These are phyloP conservation scores for Capitulum mitella DNA, from an alignment of 2,888 invertebrate genomes.

Conservation along the genomic window DNA sequence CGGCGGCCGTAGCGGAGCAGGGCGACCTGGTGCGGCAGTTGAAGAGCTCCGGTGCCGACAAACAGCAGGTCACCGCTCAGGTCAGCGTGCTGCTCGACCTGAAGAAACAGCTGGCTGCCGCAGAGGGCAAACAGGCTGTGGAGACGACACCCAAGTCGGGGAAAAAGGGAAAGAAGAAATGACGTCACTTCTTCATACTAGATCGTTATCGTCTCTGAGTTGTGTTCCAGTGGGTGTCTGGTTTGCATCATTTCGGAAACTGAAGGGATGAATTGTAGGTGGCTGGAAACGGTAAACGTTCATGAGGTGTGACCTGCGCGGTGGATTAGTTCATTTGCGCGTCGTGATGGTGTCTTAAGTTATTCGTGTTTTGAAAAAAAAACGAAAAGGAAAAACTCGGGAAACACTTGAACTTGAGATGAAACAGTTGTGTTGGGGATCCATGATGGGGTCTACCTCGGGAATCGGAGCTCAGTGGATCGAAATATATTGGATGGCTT, in stretches of 20 bases:
- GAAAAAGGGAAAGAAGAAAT: slow-evolving; percentile 34
- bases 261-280: background rate
- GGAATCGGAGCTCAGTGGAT: too few species aligned
- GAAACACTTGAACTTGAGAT: too few species aligned
- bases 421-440: too few species aligned
- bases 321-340: background rate
- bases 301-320: background rate
- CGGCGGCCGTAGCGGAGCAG: slow-evolving; percentile 42
- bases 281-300: background rate
- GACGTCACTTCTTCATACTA: background rate
- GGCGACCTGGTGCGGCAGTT: slow-evolving; percentile 65
- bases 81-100: slow-evolving; percentile 63
- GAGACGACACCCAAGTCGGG: slow-evolving; percentile 22
- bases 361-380: background rate
- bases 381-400: too few species aligned
- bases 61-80: slow-evolving; percentile 67
- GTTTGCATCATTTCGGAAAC: background rate
- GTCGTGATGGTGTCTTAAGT: background rate
- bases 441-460: too few species aligned
- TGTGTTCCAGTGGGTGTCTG: background rate
- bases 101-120: slow-evolving; percentile 57
- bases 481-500: too few species aligned
- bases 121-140: slow-evolving; percentile 31
- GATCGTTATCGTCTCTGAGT: background rate
- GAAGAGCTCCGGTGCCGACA: slow-evolving; percentile 63